phyloP scores from a whole-genome alignment of 1,140 invertebrate species.

The Conopomorpha cramerella region DNA sequence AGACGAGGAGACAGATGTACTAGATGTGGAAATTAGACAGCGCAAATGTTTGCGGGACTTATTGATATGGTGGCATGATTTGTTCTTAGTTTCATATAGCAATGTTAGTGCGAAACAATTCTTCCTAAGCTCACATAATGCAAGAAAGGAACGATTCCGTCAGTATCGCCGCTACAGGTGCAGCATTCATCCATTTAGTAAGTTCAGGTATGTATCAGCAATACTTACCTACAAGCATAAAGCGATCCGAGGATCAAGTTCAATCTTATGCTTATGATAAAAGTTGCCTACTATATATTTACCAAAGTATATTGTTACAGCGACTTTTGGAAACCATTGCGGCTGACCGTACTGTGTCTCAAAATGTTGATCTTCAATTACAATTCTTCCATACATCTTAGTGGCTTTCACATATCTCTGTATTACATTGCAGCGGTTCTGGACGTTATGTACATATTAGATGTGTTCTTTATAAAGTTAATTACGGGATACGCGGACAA shows the following conservation, averaged over 20 bases:
- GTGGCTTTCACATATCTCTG: conserved; percentile 2
- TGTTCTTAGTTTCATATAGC: conserved; percentile 15
- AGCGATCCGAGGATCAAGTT: no score
- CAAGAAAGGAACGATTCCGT: conserved; percentile 14
- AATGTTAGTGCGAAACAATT: conserved; percentile 10
- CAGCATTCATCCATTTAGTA: conserved; percentile 23
- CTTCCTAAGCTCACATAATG: conserved; percentile 16
- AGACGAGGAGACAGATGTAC: conserved; percentile 17
- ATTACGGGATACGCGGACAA: conserved; percentile 15
- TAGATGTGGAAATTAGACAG: conserved; percentile 13
- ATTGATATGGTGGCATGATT: conserved; percentile 14
- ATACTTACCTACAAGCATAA: no score
- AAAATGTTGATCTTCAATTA: conserved; percentile 15
- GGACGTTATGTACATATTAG: conserved; percentile 13
- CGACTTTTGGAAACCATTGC: conserved; percentile 14
- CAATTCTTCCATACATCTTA: conserved; percentile 11
- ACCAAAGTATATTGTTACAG: conserved; percentile 9
- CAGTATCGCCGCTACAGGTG: conserved; percentile 13
- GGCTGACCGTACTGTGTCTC: conserved; percentile 8
- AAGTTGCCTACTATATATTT: no score
- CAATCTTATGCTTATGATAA: no score
- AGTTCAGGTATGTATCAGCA: conserved; percentile 12
- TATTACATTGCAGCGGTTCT: conserved; percentile 11
- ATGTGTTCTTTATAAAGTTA: conserved; percentile 16
- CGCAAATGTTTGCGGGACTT: conserved; percentile 4